A percentile compares a stretch with the other conserved stretches of the same genome.
Conservation (phyloP, 2,113 vertebrate genomes). For the Neopipo cinnamomea region DNA sequence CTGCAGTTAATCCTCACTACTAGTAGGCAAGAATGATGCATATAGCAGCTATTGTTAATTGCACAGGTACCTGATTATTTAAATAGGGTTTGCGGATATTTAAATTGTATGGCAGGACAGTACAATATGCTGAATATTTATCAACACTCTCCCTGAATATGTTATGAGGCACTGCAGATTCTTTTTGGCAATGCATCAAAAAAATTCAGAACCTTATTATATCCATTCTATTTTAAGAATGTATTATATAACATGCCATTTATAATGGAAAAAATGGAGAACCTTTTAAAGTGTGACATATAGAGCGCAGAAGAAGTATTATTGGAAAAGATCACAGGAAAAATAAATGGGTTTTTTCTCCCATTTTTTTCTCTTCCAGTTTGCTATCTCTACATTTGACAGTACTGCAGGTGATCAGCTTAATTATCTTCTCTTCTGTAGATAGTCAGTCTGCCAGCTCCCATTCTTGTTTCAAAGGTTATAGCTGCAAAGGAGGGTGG, state of each 20-base stretch:
- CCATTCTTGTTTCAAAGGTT: background rate
- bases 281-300: background rate
- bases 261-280: background rate
- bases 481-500: background rate
- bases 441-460: background rate
- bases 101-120: background rate
- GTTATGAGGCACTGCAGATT: background rate
- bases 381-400: background rate
- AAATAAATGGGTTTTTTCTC: background rate
- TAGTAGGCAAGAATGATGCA: background rate
- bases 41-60: constrained; percentile 24
- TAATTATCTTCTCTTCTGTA: background rate
- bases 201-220: background rate
- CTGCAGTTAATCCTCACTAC: background rate
- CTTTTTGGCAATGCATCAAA: background rate
- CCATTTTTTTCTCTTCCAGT: background rate
- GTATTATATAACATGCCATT: background rate
- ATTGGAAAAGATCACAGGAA: background rate
- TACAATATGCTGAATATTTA: background rate
- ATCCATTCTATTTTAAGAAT: background rate
- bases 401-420: background rate
- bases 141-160: background rate
- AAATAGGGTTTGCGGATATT: background rate
- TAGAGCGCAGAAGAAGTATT: background rate
- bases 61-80: background rate